Evolutionary conservation across 2,888 invertebrate genomes (phyloP).

Genomic region (Agrenia bidenticulata): DNA sequence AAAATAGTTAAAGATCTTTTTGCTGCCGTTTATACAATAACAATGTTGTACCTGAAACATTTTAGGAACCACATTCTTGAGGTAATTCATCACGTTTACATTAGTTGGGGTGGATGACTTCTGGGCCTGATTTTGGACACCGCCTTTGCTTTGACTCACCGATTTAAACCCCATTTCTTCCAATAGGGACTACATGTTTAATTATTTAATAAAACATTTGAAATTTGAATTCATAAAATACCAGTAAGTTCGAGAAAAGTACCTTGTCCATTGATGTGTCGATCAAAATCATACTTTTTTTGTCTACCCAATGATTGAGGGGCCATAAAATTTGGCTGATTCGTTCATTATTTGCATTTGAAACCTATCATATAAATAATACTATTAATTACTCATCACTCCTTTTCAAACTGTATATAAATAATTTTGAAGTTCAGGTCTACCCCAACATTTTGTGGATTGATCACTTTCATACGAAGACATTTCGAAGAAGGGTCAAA

Average conservation of each 20-base stretch:
- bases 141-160: conserved; percentile 61
- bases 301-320: conserved; percentile 74
- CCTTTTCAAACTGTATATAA: conserved; percentile 7
- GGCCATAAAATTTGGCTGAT: conserved; percentile 76
- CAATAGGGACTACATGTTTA: conserved; percentile 58
- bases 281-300: conserved; percentile 73
- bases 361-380: conserved; percentile 58
- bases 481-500: conserved; percentile 72
- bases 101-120: conserved; percentile 62
- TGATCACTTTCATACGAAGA: conserved; percentile 76
- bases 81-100: conserved; percentile 81
- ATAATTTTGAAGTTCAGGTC: conserved; percentile 17
- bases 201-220: too few species aligned
- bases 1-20: conserved; percentile 21
- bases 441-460: conserved; percentile 57
- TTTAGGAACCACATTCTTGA: conserved; percentile 78
- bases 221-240: too few species aligned
- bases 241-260: conserved; percentile 55
- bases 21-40: conserved; percentile 1
- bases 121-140: conserved; percentile 53
- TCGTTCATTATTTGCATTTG: conserved; percentile 58
- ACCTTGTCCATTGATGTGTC: conserved; percentile 82
- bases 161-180: conserved; percentile 76
- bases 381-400: not conserved
- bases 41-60: conserved; percentile 66